phyloP scores from a whole-genome alignment of 2,113 vertebrate genomes.

The human (Homo sapiens) region DNA sequence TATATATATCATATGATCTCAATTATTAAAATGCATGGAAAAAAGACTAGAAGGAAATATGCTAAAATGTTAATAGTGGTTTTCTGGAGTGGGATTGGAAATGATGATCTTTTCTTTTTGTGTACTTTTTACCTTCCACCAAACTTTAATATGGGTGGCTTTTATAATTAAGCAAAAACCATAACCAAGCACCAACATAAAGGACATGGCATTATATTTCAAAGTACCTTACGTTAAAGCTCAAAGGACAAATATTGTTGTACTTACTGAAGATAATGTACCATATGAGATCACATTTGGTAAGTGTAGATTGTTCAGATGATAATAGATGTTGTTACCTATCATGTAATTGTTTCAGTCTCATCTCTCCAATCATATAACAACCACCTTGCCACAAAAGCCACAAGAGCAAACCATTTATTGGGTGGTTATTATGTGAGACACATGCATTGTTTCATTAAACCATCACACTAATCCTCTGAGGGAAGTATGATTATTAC shows the following conservation, averaged over 20 bases:
- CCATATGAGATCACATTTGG: background rate
- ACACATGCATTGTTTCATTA: background rate
- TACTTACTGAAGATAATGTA: background rate
- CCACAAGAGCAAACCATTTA: background rate
- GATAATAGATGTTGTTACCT: background rate
- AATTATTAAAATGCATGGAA: background rate
- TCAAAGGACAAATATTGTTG: background rate
- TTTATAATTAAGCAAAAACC: conserved; percentile 10
- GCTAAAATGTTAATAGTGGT: background rate
- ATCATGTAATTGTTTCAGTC: background rate
- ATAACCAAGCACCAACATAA: background rate
- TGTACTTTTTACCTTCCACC: background rate
- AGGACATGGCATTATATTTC: background rate
- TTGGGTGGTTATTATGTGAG: background rate
- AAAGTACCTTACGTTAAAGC: background rate
- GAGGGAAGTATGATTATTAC: background rate
- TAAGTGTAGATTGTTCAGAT: background rate
- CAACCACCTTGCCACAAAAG: background rate
- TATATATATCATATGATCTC: background rate
- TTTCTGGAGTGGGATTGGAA: background rate
- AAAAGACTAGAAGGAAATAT: background rate
- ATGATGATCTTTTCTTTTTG: background rate
- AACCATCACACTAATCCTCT: background rate
- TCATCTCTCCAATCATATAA: background rate
- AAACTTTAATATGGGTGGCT: background rate